Evolutionary conservation across 2,888 invertebrate genomes (phyloP).

Genomic region (Xestoiulus laeticollis): DNA sequence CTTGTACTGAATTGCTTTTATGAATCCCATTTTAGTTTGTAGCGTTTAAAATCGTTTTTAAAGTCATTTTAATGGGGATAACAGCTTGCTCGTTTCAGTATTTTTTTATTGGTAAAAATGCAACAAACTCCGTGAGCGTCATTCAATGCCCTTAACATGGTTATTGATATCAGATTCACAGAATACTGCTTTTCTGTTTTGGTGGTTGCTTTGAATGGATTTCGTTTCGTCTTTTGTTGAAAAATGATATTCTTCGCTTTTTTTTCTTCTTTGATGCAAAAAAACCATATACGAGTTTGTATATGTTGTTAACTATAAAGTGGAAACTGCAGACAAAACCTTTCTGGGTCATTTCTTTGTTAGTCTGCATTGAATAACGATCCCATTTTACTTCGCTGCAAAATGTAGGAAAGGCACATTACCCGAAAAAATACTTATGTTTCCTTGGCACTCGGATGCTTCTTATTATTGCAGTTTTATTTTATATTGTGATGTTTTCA

Average conservation of each 20-base stretch:
- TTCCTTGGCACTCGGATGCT: neutral
- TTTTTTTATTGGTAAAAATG: neutral
- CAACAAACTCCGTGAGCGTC: neutral
- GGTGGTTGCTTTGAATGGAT: constrained; percentile 8
- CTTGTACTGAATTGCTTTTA: neutral
- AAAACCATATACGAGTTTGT: neutral
- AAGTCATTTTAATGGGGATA: neutral
- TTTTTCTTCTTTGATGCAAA: neutral
- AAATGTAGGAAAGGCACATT: neutral
- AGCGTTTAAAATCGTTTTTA: neutral
- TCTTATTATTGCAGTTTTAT: constrained; percentile 22
- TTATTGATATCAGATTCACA: constrained; percentile 41
- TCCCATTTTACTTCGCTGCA: neutral
- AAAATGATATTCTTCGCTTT: constrained; percentile 36
- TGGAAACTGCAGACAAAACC: constrained; percentile 34
- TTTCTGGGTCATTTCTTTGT: constrained; percentile 30
- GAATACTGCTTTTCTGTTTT: neutral
- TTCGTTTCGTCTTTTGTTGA: constrained; percentile 35
- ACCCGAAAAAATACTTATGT: neutral
- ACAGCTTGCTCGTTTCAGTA: neutral
- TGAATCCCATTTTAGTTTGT: neutral
- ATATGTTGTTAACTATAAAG: constrained; percentile 21
- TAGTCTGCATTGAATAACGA: neutral
- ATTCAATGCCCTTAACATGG: neutral
- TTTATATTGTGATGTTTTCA: neutral